Evolutionary conservation across 2,113 vertebrate genomes (phyloP).

Genomic region (Strigops habroptila): DNA sequence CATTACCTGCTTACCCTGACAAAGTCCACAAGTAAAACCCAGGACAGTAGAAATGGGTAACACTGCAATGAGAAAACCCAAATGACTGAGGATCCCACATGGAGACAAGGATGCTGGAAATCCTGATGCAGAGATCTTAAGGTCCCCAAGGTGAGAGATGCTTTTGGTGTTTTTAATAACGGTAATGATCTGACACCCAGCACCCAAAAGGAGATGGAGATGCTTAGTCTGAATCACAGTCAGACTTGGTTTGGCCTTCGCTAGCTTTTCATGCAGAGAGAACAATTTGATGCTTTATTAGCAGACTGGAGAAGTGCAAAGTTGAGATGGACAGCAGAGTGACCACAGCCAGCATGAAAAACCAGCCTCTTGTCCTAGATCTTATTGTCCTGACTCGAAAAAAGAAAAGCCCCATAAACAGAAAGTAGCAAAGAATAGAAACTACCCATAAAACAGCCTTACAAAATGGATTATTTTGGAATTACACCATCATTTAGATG

Average conservation of each 20-base stretch:
- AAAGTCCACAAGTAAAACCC: not conserved
- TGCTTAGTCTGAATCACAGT: not conserved
- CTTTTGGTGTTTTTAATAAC: not conserved
- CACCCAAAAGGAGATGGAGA: not conserved
- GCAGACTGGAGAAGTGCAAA: not conserved
- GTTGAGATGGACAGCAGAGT: not conserved
- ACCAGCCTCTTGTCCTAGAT: not conserved
- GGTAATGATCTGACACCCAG: not conserved
- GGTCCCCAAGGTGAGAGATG: not conserved
- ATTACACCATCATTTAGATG: not conserved
- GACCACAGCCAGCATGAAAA: not conserved
- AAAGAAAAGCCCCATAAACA: not conserved
- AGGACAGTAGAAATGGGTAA: not conserved
- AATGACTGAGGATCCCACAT: not conserved
- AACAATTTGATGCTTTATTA: not conserved
- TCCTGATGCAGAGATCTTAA: fast-evolving
- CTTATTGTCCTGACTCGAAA: not conserved
- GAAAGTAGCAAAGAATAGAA: not conserved
- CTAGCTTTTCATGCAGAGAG: not conserved
- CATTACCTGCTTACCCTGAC: not conserved
- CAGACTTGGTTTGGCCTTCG: not conserved
- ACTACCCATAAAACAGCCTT: not conserved
- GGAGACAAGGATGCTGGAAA: not conserved
- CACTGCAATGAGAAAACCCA: fast-evolving
- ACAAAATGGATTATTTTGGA: not conserved